A percentile compares a stretch with the other conserved stretches of the same genome.
Evolutionary conservation across 2,888 invertebrate species (phyloP).

Genomic region (Melanotus villosus): DNA sequence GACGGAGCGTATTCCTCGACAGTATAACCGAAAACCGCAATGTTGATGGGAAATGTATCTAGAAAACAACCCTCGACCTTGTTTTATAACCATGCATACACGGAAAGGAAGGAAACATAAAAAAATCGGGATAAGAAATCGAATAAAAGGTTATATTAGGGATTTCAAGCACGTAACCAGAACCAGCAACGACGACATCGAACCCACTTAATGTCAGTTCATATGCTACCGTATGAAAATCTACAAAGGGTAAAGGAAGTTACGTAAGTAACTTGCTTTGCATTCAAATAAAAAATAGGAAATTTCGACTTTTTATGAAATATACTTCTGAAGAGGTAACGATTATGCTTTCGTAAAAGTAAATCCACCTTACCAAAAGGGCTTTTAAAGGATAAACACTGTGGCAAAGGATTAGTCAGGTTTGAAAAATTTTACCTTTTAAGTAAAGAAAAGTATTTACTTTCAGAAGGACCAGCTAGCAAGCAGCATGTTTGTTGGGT

Average conservation of each 20-base stretch:
- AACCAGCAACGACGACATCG: conserved; percentile 22
- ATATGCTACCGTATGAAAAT: neutral
- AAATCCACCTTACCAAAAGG: too few relatives aligned
- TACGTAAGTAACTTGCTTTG: neutral
- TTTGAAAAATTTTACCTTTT: too few relatives aligned
- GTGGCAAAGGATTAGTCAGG: too few relatives aligned
- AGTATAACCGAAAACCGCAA: conserved; percentile 9
- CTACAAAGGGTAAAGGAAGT: conserved; percentile 10
- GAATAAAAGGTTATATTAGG: conserved; percentile 18
- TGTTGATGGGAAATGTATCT: conserved; percentile 9
- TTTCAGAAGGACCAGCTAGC: too few relatives aligned
- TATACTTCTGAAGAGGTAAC: too few relatives aligned
- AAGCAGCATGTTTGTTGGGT: too few relatives aligned
- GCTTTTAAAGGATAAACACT: too few relatives aligned
- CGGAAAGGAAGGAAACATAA: conserved; percentile 15
- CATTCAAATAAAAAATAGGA: conserved; percentile 5
- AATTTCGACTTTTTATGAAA: too few relatives aligned
- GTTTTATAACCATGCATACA: conserved; percentile 22
- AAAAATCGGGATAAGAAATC: conserved; percentile 21
- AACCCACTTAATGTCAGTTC: conserved; percentile 20
- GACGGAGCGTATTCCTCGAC: neutral
- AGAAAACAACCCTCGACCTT: conserved; percentile 18
- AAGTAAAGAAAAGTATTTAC: too few relatives aligned
- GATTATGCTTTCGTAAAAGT: too few relatives aligned
- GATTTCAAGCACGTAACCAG: conserved; percentile 21